phyloP scores from a whole-genome alignment of 30 jellyfish, hydroid and myxozoan genomes.

The Hydractinia echinata region DNA sequence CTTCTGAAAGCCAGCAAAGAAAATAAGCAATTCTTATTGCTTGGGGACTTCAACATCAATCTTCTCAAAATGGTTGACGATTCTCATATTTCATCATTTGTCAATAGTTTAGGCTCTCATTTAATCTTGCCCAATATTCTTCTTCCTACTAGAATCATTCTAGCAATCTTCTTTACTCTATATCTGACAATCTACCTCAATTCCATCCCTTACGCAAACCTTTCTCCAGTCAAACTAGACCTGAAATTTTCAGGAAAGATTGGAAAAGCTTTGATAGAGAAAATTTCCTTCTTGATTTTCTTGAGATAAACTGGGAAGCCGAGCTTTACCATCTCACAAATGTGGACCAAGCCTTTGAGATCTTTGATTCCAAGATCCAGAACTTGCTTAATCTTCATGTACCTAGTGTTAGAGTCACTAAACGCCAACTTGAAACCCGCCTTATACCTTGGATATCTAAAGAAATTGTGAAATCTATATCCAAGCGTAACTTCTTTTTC shows the following conservation, averaged over 20 bases:
- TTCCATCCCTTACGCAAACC: slow-evolving; percentile 9
- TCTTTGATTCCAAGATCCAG: neutral
- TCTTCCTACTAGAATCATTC: neutral
- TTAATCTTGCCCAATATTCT: too few relatives aligned
- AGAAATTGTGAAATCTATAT: neutral
- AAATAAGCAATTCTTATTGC: too few relatives aligned
- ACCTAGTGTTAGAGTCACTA: neutral
- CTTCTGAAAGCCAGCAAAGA: slow-evolving; percentile 7
- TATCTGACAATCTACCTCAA: neutral
- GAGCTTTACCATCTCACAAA: neutral
- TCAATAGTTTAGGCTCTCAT: too few relatives aligned
- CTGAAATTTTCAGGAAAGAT: slow-evolving; percentile 2
- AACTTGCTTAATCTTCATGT: neutral
- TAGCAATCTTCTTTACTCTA: neutral
- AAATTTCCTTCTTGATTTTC: too few relatives aligned
- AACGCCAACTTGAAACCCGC: neutral
- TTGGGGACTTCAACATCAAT: too few relatives aligned
- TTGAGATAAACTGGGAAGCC: too few relatives aligned
- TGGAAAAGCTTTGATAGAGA: neutral
- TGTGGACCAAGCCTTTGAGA: neutral
- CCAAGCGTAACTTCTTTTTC: neutral
- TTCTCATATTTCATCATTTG: too few relatives aligned
- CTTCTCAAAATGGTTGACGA: too few relatives aligned
- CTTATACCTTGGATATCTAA: neutral
- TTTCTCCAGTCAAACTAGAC: too few relatives aligned